Conservation (phyloP, 2,113 vertebrate genomes). For the Oceanites oceanicus region DNA sequence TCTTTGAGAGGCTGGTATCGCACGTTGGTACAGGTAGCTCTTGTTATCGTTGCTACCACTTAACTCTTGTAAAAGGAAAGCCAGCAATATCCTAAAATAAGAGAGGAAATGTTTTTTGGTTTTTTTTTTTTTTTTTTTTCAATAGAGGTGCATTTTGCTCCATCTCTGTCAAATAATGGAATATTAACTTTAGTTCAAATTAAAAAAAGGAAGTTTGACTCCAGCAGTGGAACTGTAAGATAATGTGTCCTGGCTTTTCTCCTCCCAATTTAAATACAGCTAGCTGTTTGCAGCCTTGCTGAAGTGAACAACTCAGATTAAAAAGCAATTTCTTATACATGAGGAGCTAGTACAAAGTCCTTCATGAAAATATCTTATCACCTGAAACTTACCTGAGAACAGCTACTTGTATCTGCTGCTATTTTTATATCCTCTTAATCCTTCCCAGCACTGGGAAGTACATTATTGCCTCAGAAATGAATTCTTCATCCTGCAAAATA, state of each 20-base stretch:
- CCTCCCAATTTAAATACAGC: conserved; percentile 52
- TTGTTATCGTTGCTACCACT: neutral
- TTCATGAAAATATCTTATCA: conserved; percentile 23
- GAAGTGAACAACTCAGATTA: conserved; percentile 38
- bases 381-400: conserved; percentile 45
- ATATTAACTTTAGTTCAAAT: conserved; percentile 8
- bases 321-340: conserved; percentile 14
- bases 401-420: conserved; percentile 40
- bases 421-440: conserved; percentile 23
- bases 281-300: conserved; percentile 45
- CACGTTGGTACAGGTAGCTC: conserved; percentile 31
- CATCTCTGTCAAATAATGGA: conserved; percentile 36
- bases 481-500: conserved; percentile 50
- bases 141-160: neutral
- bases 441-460: neutral
- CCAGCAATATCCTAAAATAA: neutral
- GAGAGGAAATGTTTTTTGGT: neutral
- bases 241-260: conserved; percentile 40
- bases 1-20: conserved; percentile 4
- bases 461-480: conserved; percentile 44
- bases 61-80: neutral
- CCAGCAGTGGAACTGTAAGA: conserved; percentile 1
- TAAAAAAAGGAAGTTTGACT: conserved; percentile 34
- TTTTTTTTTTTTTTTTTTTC: neutral
- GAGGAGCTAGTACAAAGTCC: conserved; percentile 35